A percentile compares a stretch with the other conserved stretches of the same genome.
Conservation (phyloP, 1,140 invertebrate genomes). For the Sitophilus oryzae region DNA sequence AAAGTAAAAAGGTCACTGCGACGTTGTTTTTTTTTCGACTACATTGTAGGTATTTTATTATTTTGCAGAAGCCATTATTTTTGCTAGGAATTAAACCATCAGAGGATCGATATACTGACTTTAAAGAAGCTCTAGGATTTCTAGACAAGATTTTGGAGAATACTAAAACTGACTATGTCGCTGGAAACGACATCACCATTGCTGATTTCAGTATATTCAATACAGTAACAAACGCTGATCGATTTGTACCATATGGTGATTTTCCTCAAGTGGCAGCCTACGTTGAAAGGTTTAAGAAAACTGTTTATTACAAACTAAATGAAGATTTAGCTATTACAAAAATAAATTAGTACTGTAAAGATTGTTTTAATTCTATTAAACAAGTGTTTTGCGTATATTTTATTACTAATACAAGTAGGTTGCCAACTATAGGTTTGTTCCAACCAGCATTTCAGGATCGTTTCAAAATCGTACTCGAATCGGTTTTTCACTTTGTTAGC, state of each 20-base stretch:
- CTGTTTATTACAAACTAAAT: neutral
- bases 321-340: too few relatives aligned
- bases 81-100: neutral
- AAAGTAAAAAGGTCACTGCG: neutral
- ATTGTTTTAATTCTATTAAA: too few relatives aligned
- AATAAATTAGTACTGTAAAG: too few relatives aligned
- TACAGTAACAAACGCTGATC: neutral
- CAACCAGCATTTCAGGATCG: too few relatives aligned
- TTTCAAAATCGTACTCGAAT: too few relatives aligned
- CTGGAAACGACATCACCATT: neutral
- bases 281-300: neutral
- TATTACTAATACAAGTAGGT: too few relatives aligned
- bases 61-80: conserved; percentile 3
- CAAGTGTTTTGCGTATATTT: too few relatives aligned
- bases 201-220: neutral
- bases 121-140: neutral
- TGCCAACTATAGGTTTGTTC: too few relatives aligned
- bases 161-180: neutral
- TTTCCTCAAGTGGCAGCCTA: neutral
- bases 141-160: neutral
- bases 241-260: neutral
- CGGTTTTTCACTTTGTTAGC: too few relatives aligned
- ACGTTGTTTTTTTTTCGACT: neutral
- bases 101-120: neutral
- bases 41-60: neutral